Evolutionary conservation across 2,797 vertebrate species (phyloP).

Genomic region (Pseudopleuronectes americanus): DNA sequence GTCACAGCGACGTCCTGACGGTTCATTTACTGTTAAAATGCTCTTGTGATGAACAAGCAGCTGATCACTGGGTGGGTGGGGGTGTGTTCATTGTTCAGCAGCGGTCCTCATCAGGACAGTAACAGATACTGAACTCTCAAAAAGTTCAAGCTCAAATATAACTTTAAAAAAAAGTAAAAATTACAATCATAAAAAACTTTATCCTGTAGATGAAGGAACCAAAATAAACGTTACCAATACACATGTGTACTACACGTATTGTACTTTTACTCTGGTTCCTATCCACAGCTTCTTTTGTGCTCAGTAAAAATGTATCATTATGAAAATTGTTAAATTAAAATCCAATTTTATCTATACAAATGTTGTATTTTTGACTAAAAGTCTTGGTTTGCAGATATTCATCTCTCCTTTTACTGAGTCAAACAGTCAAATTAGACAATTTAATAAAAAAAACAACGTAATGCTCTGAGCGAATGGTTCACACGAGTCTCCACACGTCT

Average conservation of each 20-base stretch:
- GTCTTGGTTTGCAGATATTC: not conserved
- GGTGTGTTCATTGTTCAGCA: not conserved
- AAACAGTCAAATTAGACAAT: not conserved
- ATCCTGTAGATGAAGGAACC: not conserved
- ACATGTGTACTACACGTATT: not conserved
- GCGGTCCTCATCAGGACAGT: not conserved
- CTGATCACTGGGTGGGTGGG: too few species aligned
- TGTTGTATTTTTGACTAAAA: too few species aligned
- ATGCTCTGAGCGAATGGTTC: too few species aligned
- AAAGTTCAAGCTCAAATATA: too few species aligned
- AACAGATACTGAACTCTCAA: not conserved
- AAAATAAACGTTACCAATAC: not conserved
- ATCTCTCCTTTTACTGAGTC: not conserved
- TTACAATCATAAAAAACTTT: not conserved
- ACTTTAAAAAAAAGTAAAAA: not conserved
- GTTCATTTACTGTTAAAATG: not conserved
- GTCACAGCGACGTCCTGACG: too few species aligned
- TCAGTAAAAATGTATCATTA: not conserved
- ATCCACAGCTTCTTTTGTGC: not conserved
- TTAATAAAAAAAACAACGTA: not conserved
- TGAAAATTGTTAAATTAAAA: not conserved
- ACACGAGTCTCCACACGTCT: not conserved
- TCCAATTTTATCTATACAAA: not conserved
- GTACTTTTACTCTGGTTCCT: not conserved
- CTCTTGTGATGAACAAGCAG: not conserved